These are phyloP conservation scores for Okamejei kenojei DNA, from an alignment of 2,797 vertebrate genomes.

Conservation along the genomic window DNA sequence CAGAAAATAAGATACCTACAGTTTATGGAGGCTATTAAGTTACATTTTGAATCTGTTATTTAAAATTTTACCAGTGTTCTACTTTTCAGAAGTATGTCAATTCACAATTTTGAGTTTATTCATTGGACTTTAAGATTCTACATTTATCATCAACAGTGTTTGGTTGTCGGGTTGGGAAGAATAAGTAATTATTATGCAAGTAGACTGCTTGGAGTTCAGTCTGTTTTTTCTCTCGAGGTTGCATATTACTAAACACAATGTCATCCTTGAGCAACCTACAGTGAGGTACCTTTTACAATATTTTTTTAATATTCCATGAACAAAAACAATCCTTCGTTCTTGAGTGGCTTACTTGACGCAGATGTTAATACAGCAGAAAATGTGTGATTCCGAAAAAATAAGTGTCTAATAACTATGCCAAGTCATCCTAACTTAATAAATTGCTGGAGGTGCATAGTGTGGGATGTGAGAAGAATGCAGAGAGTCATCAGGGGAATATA, in stretches of 20 bases:
- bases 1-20: background rate
- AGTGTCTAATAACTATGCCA: background rate
- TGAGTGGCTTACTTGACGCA: no score
- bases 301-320: background rate
- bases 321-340: no score
- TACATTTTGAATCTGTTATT: background rate
- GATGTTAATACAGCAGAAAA: background rate
- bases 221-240: background rate
- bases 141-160: background rate
- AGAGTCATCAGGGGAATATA: no score
- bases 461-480: no score
- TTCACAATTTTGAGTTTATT: background rate
- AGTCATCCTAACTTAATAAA: background rate
- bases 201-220: background rate
- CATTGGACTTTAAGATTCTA: background rate
- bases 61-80: background rate
- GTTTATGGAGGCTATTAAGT: constrained; percentile 5
- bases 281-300: background rate
- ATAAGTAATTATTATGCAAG: background rate
- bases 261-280: background rate
- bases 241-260: background rate
- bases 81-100: background rate
- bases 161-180: background rate
- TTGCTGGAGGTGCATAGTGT: no score
- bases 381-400: background rate